Percentiles rank a stretch among this genome's conserved stretches.
Conservation (phyloP, 2,888 invertebrate genomes). For the Artemia sp. region DNA sequence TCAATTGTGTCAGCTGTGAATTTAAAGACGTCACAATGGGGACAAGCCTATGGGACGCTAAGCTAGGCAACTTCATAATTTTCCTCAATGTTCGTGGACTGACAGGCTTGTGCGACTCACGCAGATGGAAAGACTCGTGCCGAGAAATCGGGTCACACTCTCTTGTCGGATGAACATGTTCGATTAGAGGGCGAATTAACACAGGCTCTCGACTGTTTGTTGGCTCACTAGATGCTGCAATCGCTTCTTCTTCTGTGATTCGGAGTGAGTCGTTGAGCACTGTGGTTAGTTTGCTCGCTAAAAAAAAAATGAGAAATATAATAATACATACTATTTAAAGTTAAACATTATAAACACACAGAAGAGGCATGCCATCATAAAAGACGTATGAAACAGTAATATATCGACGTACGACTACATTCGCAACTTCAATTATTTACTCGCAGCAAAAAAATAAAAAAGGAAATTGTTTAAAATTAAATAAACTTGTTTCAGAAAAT, state of each 20-base stretch:
- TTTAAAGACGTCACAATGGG: conserved; percentile 46
- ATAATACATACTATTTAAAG: too few relatives aligned
- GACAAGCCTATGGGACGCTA: conserved; percentile 44
- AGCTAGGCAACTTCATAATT: conserved; percentile 36
- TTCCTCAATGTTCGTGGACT: conserved; percentile 30
- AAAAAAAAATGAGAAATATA: conserved; percentile 19
- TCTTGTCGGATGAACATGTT: conserved; percentile 4
- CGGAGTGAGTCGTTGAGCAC: conserved; percentile 41
- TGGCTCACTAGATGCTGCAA: conserved; percentile 36
- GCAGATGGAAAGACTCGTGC: conserved; percentile 28
- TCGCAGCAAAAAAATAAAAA: too few relatives aligned
- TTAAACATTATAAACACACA: too few relatives aligned
- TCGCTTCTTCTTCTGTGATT: conserved; percentile 40
- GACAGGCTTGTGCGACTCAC: conserved; percentile 30
- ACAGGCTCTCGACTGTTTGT: conserved; percentile 28
- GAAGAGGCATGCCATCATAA: too few relatives aligned
- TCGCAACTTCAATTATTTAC: too few relatives aligned
- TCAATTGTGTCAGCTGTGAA: conserved; percentile 47
- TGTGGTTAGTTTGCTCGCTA: conserved; percentile 40
- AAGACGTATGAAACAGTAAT: too few relatives aligned
- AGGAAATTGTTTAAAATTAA: too few relatives aligned
- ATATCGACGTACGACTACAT: too few relatives aligned
- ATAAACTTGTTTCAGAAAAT: too few relatives aligned
- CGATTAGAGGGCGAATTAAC: background rate
- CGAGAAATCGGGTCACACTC: conserved; percentile 29